Base-by-base conservation (phyloP, 2,797 vertebrate genomes). In the Schizothorax lantsangensis region DNA sequence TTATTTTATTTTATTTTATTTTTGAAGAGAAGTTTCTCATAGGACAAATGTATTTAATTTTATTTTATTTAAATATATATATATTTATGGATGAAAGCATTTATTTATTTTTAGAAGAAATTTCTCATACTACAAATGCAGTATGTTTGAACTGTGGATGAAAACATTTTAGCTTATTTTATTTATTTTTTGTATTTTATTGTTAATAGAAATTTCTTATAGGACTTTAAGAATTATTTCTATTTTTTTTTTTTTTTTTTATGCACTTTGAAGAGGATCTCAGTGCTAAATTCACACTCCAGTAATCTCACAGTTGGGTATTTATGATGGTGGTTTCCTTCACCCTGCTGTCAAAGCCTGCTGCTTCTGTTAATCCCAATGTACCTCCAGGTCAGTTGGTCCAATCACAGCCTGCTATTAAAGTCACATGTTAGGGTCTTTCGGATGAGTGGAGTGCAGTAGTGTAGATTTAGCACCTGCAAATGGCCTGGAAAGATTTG, bases 291-390 rank as follows among this genome's bases (percentile, higher is more conserved):
- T 45, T 86, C n/a, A n/a, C n/a, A n/a, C n/a, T n/a, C n/a, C n/a
- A n/a, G n/a, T n/a, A n/a, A n/a, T 85, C 45, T 72, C 49, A 38
- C 30, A 69, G 36, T 40, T 77, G 78, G 10, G 84, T 78, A 89
- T 85, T 89, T 86, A 59, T 62, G 38, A 54, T 79, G 12, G 71
- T 80, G 33, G 14, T 82, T 83, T 78, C 49, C 54, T 81, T 84
- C 66, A 78, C 26, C 72, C 54, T 83, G 43, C 66, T 80, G n/a
- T 57, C 40, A 78, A 26, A 38, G 30, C 84, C 66, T 84, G 45
- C 21, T 83, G 38, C 30, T 86, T 8, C 79, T 43, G 23, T 62
- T 81, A 86, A 86, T 86, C 79, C 85, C 33, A 52, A 23, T n/a
- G 8, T 47, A 68, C 73, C 38, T 52, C 69, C 30, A 49, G 3